Conservation (phyloP, 1,140 invertebrate species). For the Kradibia gibbosae region DNA sequence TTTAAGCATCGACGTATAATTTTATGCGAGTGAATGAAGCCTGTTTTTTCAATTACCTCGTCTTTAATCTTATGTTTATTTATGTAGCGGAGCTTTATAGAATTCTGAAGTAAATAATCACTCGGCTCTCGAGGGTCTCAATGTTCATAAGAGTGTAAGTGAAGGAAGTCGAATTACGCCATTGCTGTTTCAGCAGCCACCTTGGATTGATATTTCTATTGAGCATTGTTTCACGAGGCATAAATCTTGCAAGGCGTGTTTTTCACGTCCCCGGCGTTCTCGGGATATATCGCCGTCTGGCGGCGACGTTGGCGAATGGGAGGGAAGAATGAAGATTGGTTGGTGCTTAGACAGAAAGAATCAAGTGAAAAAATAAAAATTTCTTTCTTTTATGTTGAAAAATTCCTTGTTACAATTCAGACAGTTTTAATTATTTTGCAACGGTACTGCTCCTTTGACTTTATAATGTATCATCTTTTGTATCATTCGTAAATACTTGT, state of each 20-base stretch:
- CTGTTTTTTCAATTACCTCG: no score
- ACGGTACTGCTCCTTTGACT: no score
- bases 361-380: background rate
- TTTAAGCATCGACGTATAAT: no score
- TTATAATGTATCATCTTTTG: no score
- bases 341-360: background rate
- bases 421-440: no score
- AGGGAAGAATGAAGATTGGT: background rate
- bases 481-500: no score
- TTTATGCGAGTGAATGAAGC: no score
- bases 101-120: no score
- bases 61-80: no score
- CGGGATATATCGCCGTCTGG: background rate
- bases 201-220: conserved; percentile 64
- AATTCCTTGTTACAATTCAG: no score
- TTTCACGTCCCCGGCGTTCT: conserved; percentile 15
- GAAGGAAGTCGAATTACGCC: conserved; percentile 2
- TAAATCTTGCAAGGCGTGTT: conserved; percentile 56
- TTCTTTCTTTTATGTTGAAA: background rate
- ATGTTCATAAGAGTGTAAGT: background rate
- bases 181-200: conserved; percentile 52
- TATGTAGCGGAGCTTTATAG: no score
- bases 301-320: background rate
- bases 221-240: conserved; percentile 61
- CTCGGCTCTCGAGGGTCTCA: no score